Conservation (phyloP, 2,888 invertebrate genomes). For the Atrina japonica region DNA sequence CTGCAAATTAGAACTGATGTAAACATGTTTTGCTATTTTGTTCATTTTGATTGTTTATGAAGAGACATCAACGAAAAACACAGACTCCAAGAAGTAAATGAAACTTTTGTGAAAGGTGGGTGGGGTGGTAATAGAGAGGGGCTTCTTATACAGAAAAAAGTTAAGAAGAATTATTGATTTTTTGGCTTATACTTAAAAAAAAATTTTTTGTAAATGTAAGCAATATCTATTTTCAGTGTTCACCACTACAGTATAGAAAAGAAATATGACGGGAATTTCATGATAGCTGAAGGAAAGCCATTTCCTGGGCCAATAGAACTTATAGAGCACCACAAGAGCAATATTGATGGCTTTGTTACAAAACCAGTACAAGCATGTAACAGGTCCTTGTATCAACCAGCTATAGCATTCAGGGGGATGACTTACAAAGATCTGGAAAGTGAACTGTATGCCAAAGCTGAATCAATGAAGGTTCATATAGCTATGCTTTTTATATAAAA, state of each 20-base stretch:
- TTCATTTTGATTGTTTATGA: no score
- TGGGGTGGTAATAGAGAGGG: no score
- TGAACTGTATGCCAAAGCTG: slow-evolving; percentile 68
- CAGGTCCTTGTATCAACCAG: slow-evolving; percentile 67
- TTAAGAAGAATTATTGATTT: no score
- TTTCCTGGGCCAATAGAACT: slow-evolving; percentile 79
- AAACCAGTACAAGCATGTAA: slow-evolving; percentile 73
- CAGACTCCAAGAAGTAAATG: no score
- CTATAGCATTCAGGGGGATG: slow-evolving; percentile 79
- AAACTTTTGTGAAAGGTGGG: no score
- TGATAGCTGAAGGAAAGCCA: slow-evolving; percentile 77
- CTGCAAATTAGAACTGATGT: no score
- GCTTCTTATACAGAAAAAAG: no score
- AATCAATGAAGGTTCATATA: slow-evolving; percentile 59
- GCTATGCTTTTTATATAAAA: neutral
- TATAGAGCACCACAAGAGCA: slow-evolving; percentile 73
- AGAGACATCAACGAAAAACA: no score
- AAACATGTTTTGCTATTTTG: no score
- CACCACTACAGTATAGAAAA: slow-evolving; percentile 80
- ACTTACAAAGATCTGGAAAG: slow-evolving; percentile 77
- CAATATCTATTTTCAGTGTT: slow-evolving; percentile 66
- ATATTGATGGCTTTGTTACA: slow-evolving; percentile 77
- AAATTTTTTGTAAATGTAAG: no score
- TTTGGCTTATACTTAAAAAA: no score
- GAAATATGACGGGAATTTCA: slow-evolving; percentile 77